These are phyloP conservation scores for Anthrax anthrax DNA, from an alignment of 2,888 invertebrate genomes.

Conservation along the genomic window DNA sequence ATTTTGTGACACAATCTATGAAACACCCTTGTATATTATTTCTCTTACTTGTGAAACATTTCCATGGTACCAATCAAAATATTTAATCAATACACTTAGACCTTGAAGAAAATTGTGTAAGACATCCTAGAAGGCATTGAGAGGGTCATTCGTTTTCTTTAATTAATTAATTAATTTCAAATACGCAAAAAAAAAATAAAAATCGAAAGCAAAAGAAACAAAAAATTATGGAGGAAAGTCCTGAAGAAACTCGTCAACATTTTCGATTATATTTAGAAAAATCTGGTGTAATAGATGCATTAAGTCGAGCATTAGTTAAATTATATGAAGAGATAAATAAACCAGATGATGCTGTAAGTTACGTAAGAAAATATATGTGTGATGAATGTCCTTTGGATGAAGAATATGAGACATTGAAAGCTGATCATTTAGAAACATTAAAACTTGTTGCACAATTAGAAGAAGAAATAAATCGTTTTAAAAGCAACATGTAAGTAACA, in stretches of 20 bases:
- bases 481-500: conserved; percentile 22
- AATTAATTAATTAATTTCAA: no score
- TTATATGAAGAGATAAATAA: conserved; percentile 33
- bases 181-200: no score
- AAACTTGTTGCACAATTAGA: conserved; percentile 24
- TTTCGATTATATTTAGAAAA: conserved; percentile 33
- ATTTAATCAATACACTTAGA: no score
- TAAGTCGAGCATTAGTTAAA: conserved; percentile 31
- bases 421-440: conserved; percentile 26
- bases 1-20: no score
- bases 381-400: conserved; percentile 31
- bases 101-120: no score
- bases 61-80: no score
- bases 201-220: no score
- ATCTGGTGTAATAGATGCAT: conserved; percentile 32
- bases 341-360: conserved; percentile 32
- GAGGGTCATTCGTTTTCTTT: no score
- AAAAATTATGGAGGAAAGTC: no score
- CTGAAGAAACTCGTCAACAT: conserved; percentile 29
- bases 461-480: conserved; percentile 25
- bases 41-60: no score
- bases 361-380: conserved; percentile 31
- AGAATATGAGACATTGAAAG: conserved; percentile 26
- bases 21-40: no score
- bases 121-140: no score